These are phyloP conservation scores for Penelope pileata DNA, from an alignment of 2,113 vertebrate genomes.

Conservation along the genomic window DNA sequence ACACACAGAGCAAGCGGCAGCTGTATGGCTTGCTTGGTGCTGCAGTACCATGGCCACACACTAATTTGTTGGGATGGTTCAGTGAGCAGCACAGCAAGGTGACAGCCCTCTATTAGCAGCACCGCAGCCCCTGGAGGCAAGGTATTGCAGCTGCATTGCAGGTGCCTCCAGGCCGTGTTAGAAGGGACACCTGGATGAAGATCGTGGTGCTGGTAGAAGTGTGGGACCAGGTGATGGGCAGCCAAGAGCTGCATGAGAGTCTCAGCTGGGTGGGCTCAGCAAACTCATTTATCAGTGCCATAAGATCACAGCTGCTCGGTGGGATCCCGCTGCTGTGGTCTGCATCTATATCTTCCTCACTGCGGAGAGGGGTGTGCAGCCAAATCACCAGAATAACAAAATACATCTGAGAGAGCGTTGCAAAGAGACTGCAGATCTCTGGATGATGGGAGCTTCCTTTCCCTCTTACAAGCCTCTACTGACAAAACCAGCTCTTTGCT, in stretches of 20 bases:
- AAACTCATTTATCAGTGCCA: not conserved
- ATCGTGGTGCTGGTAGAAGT: not conserved
- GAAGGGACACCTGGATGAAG: not conserved
- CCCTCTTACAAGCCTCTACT: not conserved
- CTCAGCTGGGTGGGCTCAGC: not conserved
- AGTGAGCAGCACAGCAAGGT: fast-evolving
- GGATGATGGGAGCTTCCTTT: not conserved
- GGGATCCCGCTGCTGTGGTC: not conserved
- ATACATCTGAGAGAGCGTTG: not conserved
- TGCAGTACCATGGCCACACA: not conserved
- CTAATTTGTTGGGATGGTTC: not conserved
- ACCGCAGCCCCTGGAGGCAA: not conserved
- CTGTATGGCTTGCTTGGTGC: not conserved
- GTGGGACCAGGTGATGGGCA: not conserved
- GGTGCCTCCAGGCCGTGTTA: not conserved
- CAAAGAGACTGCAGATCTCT: not conserved
- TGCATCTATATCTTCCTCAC: not conserved
- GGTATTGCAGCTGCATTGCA: not conserved
- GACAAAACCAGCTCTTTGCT: conserved; percentile 23
- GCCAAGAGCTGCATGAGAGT: not conserved
- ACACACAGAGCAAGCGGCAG: fast-evolving
- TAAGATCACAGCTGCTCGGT: not conserved
- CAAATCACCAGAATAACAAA: not conserved
- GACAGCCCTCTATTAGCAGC: fast-evolving
- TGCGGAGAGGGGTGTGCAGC: fast-evolving